Conservation (phyloP, 2,113 vertebrate species). For the Equus przewalskii region DNA sequence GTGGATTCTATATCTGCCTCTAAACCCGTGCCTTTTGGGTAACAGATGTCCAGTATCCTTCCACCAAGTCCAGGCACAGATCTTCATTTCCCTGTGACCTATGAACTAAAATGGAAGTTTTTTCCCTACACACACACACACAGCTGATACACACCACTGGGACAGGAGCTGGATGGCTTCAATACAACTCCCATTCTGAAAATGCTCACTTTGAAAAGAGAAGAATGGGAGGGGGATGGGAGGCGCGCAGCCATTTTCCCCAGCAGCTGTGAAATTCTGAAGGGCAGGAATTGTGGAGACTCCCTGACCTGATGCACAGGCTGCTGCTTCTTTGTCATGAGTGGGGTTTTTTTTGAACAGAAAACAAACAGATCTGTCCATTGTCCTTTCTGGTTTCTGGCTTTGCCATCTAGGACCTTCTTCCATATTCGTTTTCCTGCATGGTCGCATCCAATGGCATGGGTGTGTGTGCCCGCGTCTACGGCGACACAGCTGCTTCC, state of each 20-base stretch:
- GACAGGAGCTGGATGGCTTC: neutral
- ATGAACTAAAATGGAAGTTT: neutral
- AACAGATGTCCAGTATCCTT: neutral
- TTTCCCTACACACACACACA: neutral
- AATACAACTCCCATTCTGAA: neutral
- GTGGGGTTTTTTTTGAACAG: neutral
- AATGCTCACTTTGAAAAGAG: neutral
- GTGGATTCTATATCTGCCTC: neutral
- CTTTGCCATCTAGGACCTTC: neutral
- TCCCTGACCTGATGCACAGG: neutral
- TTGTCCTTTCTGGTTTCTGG: neutral
- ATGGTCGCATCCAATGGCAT: rapidly evolving
- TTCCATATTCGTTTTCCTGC: neutral
- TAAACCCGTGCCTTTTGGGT: neutral
- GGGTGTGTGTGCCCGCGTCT: rapidly evolving
- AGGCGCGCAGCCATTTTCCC: neutral
- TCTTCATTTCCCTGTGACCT: neutral
- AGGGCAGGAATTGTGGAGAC: neutral
- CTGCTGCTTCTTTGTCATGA: conserved; percentile 7
- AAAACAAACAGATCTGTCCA: neutral
- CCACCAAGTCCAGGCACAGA: neutral
- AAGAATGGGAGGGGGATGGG: rapidly evolving
- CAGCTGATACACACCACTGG: neutral
- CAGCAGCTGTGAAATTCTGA: neutral
- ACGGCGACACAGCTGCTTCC: neutral